Evolutionary conservation across 2,113 vertebrate species (phyloP).

Genomic region (Synodontis membranacea): DNA sequence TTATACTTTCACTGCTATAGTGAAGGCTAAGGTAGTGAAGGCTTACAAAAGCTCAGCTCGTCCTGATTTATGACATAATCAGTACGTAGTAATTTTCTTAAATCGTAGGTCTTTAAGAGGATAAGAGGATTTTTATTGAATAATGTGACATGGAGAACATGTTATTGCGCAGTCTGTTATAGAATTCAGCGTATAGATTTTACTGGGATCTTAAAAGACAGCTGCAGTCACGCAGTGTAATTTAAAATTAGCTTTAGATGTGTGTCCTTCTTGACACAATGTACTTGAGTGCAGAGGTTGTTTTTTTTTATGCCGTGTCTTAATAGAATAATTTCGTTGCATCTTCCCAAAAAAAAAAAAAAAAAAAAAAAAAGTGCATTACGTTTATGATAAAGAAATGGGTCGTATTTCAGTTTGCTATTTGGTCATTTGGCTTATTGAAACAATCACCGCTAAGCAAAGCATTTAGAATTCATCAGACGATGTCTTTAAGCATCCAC

Average conservation of each 20-base stretch:
- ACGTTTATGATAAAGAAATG: neutral
- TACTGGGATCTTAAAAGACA: neutral
- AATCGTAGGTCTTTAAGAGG: neutral
- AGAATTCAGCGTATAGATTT: neutral
- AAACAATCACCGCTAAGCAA: neutral
- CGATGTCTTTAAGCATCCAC: conserved; percentile 36
- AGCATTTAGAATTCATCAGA: conserved; percentile 27
- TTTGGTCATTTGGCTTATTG: neutral
- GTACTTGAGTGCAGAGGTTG: neutral
- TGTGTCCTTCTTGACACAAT: neutral
- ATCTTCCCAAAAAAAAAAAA: neutral
- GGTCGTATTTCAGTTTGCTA: neutral
- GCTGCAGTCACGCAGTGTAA: neutral
- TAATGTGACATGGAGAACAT: neutral
- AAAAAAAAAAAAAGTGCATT: neutral
- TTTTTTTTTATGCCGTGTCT: neutral
- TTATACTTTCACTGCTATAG: no score
- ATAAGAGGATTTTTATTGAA: neutral
- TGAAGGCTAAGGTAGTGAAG: no score
- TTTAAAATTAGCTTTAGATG: neutral
- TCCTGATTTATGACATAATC: neutral
- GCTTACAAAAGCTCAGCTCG: neutral
- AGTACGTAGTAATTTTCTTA: neutral
- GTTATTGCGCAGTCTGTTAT: neutral
- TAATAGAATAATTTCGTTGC: neutral